A percentile compares a stretch with the other conserved stretches of the same genome.
Conservation (phyloP, 1,140 invertebrate species). For the Drosophila sucinea region DNA sequence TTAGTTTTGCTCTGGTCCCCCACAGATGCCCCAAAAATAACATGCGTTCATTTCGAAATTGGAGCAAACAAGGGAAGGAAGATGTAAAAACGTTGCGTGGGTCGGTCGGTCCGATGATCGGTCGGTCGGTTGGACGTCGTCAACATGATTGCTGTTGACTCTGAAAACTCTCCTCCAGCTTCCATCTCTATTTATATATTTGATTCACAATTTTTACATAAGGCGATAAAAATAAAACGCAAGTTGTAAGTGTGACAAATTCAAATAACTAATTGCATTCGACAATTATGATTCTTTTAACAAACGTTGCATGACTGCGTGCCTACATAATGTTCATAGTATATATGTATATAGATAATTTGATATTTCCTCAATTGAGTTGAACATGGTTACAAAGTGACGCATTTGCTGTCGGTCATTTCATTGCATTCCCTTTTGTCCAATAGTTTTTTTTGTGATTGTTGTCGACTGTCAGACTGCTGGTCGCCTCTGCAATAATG, state of each 20-base stretch:
- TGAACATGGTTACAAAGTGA: constrained; percentile 18
- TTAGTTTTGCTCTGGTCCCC: constrained; percentile 7
- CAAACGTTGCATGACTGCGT: neutral
- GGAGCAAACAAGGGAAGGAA: constrained; percentile 48
- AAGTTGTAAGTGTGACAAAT: constrained; percentile 10
- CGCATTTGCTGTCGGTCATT: constrained; percentile 1
- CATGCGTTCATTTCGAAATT: constrained; percentile 50
- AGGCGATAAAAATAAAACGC: constrained; percentile 3
- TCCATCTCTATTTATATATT: too few species aligned
- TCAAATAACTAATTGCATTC: constrained; percentile 24
- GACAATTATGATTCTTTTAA: constrained; percentile 31
- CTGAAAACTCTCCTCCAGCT: neutral
- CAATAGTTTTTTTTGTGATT: constrained; percentile 10
- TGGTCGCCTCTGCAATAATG: constrained; percentile 19
- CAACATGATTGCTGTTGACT: constrained; percentile 19
- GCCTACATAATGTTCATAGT: neutral
- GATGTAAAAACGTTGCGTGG: constrained; percentile 63
- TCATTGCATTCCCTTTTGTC: constrained; percentile 13
- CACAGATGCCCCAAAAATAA: constrained; percentile 37
- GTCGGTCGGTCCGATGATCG: constrained; percentile 29
- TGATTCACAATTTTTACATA: neutral
- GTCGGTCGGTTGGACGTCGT: neutral
- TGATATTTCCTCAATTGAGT: constrained; percentile 78
- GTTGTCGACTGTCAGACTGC: constrained; percentile 16
- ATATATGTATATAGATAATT: constrained; percentile 54